These are phyloP conservation scores for Sinocyclocheilus maitianheensis DNA, from an alignment of 2,113 vertebrate species.

Conservation along the genomic window DNA sequence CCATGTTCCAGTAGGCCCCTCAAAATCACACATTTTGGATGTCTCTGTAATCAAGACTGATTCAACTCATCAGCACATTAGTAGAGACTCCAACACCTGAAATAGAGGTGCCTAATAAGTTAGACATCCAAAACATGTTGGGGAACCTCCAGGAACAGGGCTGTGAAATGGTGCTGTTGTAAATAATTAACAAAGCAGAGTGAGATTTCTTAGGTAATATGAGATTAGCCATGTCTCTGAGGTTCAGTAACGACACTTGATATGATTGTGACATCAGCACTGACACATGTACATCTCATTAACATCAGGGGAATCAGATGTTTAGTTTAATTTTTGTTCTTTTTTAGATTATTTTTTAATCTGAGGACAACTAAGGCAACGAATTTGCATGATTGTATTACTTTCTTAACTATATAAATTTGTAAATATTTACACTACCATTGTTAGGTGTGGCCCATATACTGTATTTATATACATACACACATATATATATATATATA, in stretches of 20 bases:
- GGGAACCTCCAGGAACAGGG: background rate
- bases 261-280: background rate
- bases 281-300: background rate
- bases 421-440: too few relatives aligned
- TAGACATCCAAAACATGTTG: background rate
- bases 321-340: too few relatives aligned
- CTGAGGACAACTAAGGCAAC: too few relatives aligned
- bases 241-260: background rate
- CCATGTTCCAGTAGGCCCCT: background rate
- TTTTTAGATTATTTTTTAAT: too few relatives aligned
- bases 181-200: background rate
- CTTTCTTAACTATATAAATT: too few relatives aligned
- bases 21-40: background rate
- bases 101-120: background rate
- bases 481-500: too few relatives aligned
- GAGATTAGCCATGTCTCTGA: background rate
- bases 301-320: too few relatives aligned
- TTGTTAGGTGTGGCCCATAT: too few relatives aligned
- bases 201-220: constrained; percentile 19
- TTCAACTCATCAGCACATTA: background rate
- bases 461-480: too few relatives aligned
- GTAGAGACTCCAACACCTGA: background rate
- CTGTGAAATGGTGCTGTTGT: background rate
- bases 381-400: too few relatives aligned
- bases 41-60: background rate